phyloP scores from a whole-genome alignment of 2,888 invertebrate species.

The Leucozona laternaria region DNA sequence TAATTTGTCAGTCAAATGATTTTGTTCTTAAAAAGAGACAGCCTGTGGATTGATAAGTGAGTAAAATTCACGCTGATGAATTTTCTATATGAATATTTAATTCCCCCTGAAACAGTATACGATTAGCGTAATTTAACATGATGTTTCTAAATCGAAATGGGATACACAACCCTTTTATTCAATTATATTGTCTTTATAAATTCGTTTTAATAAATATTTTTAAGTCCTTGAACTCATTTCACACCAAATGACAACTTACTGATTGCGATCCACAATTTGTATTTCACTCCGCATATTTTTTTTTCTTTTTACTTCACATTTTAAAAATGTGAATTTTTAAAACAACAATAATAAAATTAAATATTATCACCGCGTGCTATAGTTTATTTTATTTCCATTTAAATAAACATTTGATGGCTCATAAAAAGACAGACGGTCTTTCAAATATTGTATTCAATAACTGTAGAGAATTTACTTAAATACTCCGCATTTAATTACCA shows the following conservation, averaged over 20 bases:
- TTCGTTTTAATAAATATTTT: too few relatives aligned
- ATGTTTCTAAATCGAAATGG: too few relatives aligned
- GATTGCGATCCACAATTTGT: not conserved
- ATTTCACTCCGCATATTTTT: not conserved
- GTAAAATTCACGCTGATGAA: too few relatives aligned
- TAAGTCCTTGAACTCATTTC: not conserved
- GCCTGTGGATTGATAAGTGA: too few relatives aligned
- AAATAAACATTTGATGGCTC: constrained; percentile 3
- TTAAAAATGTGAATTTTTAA: not conserved
- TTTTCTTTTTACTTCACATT: not conserved
- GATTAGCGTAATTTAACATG: too few relatives aligned
- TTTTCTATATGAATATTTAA: too few relatives aligned
- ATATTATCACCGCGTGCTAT: not conserved
- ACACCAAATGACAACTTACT: not conserved
- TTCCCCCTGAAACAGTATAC: too few relatives aligned
- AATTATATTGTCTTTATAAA: too few relatives aligned
- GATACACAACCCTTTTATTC: too few relatives aligned
- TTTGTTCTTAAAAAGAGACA: too few relatives aligned
- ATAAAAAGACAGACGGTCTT: not conserved
- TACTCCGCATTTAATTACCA: constrained; percentile 68
- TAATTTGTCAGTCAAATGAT: too few relatives aligned
- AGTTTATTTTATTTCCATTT: constrained; percentile 5
- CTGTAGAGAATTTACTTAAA: constrained; percentile 56
- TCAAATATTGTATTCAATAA: constrained; percentile 21
- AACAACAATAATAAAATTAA: not conserved